These are phyloP conservation scores for Lophotis ruficrista DNA, from an alignment of 2,113 vertebrate species.

Conservation along the genomic window DNA sequence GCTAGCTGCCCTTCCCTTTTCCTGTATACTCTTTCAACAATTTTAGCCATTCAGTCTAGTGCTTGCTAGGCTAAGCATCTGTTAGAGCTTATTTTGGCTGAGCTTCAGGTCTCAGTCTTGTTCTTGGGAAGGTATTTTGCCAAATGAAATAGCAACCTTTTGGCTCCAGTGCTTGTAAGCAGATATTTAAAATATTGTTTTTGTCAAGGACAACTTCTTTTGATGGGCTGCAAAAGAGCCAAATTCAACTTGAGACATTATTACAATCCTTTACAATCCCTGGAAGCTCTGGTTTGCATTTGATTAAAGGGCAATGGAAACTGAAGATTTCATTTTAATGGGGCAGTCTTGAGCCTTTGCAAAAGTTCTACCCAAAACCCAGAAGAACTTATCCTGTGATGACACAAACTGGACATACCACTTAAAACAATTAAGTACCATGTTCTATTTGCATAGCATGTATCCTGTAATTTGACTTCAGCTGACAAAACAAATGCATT, in stretches of 20 bases:
- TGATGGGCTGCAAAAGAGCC: slow-evolving; percentile 48
- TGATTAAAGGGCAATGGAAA: slow-evolving; percentile 43
- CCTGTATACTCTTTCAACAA: neutral
- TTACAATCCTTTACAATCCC: slow-evolving; percentile 33
- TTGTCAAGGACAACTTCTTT: slow-evolving; percentile 51
- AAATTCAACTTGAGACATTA: slow-evolving; percentile 38
- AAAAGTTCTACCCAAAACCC: neutral
- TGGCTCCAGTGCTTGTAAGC: neutral
- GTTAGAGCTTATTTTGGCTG: slow-evolving; percentile 58
- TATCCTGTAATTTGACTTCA: neutral
- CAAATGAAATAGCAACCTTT: slow-evolving; percentile 55
- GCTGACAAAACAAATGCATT: neutral
- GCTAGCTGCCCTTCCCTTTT: slow-evolving; percentile 9
- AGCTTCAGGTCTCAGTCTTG: slow-evolving; percentile 11
- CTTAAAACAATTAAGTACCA: neutral
- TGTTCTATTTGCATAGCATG: neutral
- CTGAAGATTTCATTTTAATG: neutral
- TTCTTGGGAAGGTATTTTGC: slow-evolving; percentile 44
- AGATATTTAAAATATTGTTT: slow-evolving; percentile 61
- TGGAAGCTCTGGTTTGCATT: slow-evolving; percentile 37
- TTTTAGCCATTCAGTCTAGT: slow-evolving; percentile 5
- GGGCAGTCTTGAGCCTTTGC: neutral
- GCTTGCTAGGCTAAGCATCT: slow-evolving; percentile 55
- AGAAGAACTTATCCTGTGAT: neutral
- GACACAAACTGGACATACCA: neutral